Base-by-base conservation (phyloP, 64 coral and sea anemone species). In the Dendronephthya gigantea region DNA sequence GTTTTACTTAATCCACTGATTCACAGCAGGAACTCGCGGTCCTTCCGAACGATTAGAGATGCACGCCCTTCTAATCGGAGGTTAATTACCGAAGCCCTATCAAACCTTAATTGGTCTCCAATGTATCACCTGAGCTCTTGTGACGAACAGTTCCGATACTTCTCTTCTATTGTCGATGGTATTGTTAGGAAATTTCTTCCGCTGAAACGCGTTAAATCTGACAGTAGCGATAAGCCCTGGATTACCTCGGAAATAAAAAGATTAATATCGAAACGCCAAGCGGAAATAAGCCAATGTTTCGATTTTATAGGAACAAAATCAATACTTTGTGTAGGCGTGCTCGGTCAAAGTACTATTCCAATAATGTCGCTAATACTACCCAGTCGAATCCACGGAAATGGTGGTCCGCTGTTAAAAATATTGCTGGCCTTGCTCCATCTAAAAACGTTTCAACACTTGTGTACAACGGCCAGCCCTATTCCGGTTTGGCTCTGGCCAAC, bases 311-410 rank as follows among this genome's bases (percentile, higher is more conserved):
- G n/a, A n/a, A n/a, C n/a, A 84, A 84, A 84, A n/a, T 84, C 4
- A 51, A 84, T 34, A 7, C 45, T 0, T 40, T 51, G 16, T 84
- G 83, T 33, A 84, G 50, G 13, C 49, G 29, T 33, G 83, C 83
- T 33, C 19, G 45, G 10, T 27, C 39, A n/a, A 50, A 25, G 27
- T 84, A 31, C 13, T 84, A 50, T 40, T 50, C 10, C 13, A 3
- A 23, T 6, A 84, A 84, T 4, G 41, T 52, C 43, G 83, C 19
- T 9, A 15, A 84, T 29, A 35, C 36, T 11, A 13, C 35, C 9
- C 29, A 86, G 10, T 36, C 55, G 28, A 86, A 86, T 66, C 84
- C 84, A n/a, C 33, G 35, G 28, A 86, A 68, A 36, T 86, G 50
- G 7, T 86, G 55, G 84, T 59, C 52, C 14, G 22, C 49, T n/a